Evolutionary conservation across 2,113 vertebrate species (phyloP), one percentile per base, ranked within the genome.

Genomic region (Polyodon spathula): DNA sequence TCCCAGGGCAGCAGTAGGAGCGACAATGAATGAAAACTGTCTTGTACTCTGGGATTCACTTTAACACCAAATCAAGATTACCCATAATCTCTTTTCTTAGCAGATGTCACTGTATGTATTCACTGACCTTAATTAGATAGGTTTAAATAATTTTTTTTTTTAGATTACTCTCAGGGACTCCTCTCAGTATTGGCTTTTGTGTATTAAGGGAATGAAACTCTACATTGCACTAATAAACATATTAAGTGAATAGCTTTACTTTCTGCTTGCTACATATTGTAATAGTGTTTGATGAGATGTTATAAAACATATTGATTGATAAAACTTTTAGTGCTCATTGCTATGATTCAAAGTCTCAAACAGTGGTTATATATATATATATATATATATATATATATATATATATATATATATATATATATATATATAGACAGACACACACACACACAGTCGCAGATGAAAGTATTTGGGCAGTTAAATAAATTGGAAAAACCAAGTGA

Each of bases 91-190:
- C 52, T 27, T 27, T 63, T 60, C 59, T 68, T 40, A 48, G 27
- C 50, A 37, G 12, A 7, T 6, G 37, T 37, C 10, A 8, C 58
- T 38, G 10, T 27, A 40, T 6, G 58, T 73, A 50, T 56, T 40
- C 63, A 50, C 14, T 66, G 66, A 73, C 67, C 54, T 67, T 75
- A 68, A 68, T 37, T 66, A 64, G 48, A 63, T 70, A 75, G 66
- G 64, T 74, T 77, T 76, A 80, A 83, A 81, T 79, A 81, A 74
- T 68, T 76, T 58, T 61, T 78, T 72, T 71, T 27, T 27, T 27
- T 27, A 66, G 71, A 77, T 50, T 27, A 27, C 27, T 27, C 27
- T 27, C 27, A 2, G 56, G 57, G 44, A 60, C 61, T 58, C 39
- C 41, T 58, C 37, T 62, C 57, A 76, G 74, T 76, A 71, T 71